phyloP scores from a whole-genome alignment of 2,888 invertebrate species.

The Caenorhabditis sinica region DNA sequence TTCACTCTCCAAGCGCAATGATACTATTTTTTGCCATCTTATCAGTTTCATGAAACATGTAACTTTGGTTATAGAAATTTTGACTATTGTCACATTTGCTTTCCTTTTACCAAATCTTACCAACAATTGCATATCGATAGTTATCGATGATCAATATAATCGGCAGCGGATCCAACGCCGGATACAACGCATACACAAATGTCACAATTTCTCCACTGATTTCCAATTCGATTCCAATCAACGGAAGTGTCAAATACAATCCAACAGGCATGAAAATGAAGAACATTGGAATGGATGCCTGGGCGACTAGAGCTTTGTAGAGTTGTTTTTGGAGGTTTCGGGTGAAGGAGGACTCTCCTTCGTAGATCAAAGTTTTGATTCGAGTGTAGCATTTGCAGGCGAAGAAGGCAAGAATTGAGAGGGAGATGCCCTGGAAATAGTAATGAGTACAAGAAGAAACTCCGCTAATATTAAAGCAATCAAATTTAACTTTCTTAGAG shows the following conservation, averaged over 20 bases:
- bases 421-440: slow-evolving; percentile 39
- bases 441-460: too few relatives aligned
- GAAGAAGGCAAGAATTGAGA: slow-evolving; percentile 46
- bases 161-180: slow-evolving; percentile 55
- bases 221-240: slow-evolving; percentile 39
- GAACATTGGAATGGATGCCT: slow-evolving; percentile 50
- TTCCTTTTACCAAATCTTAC: too few relatives aligned
- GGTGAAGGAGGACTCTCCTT: slow-evolving; percentile 49
- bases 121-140: slow-evolving; percentile 54
- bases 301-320: slow-evolving; percentile 41
- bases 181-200: slow-evolving; percentile 51
- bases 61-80: too few relatives aligned
- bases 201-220: slow-evolving; percentile 29
- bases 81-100: too few relatives aligned
- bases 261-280: slow-evolving; percentile 51
- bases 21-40: too few relatives aligned
- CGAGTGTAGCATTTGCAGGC: slow-evolving; percentile 36
- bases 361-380: slow-evolving; percentile 50
- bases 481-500: too few relatives aligned
- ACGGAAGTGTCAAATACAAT: slow-evolving; percentile 32
- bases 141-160: slow-evolving; percentile 59
- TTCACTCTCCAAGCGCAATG: too few relatives aligned
- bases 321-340: slow-evolving; percentile 47
- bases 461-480: too few relatives aligned
- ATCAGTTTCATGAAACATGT: too few relatives aligned